Evolutionary conservation across 2,113 vertebrate genomes (phyloP), one percentile per base, ranked within the genome.

Genomic region (Ia io): DNA sequence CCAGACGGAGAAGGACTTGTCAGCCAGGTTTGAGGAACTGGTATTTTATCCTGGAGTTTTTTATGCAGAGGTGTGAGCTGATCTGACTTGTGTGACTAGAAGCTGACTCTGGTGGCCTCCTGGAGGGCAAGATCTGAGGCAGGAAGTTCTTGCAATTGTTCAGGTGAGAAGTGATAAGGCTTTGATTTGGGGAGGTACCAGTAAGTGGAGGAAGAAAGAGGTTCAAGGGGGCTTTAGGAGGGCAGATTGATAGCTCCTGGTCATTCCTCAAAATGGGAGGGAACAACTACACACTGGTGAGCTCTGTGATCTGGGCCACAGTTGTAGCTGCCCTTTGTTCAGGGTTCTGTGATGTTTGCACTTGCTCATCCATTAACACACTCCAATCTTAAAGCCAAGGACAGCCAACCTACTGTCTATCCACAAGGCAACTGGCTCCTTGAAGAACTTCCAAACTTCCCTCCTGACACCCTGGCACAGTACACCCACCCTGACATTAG

Each of bases 131-230:
- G 77, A 91, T 67, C 47, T 0, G 20, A 90, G 51, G 49, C 37
- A 89, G 61, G 70, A 63, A 90, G 12, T 80, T 53, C 83, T 86
- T 78, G 23, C 1, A 7, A 35, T 67, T 83, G 49, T 47, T 91
- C 65, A 69, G 37, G 28, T 37, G 49, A 91, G 84, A 95, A 86
- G 80, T 47, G 47, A 69, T 5, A 25, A 6, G 6, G 32, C n/a
- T 96, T 94, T 74, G 32, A 86, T 78, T 95, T 88, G 30, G 65
- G 71, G 32, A 88, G 40, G 40, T 79, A 32, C 88, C 76, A 82
- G 32, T 49, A 56, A 76, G 70, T 61, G 44, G 82, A 85, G 44
- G 85, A 71, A 96, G 76, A 16, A 84, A 59, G 4, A 1, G n/a
- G 70, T 77, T 74, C 30, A 47, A 91, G 65, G 70, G 40, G 51